phyloP scores from a whole-genome alignment of 2,888 invertebrate species.

The Chrysina gloriosa region DNA sequence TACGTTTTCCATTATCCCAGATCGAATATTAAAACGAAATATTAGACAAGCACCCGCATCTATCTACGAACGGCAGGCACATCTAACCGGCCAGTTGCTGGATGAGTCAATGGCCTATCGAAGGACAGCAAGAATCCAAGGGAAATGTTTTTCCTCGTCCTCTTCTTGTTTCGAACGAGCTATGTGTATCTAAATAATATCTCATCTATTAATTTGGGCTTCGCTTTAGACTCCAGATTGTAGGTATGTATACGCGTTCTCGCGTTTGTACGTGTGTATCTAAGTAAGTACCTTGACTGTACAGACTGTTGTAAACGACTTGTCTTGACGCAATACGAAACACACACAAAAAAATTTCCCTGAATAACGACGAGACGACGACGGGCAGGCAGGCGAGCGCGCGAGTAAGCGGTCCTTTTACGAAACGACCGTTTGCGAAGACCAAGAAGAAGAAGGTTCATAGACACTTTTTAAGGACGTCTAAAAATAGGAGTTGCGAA shows the following conservation, averaged over 20 bases:
- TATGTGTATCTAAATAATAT: conserved; percentile 2
- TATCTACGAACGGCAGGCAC: neutral
- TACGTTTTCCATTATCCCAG: too few relatives aligned
- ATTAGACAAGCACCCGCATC: neutral
- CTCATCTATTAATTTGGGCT: neutral
- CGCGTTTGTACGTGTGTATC: too few relatives aligned
- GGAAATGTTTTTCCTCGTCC: conserved; percentile 19
- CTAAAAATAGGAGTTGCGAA: conserved; percentile 1
- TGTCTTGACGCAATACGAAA: neutral
- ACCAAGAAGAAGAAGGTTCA: neutral
- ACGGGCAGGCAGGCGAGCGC: too few relatives aligned
- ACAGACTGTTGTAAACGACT: neutral
- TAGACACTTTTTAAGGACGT: neutral
- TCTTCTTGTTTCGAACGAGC: conserved; percentile 2
- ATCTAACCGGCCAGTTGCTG: conserved; percentile 15
- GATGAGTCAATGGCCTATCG: conserved; percentile 21
- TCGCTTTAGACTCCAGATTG: too few relatives aligned
- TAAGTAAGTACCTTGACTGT: neutral
- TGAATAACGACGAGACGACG: neutral
- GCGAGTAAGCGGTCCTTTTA: neutral
- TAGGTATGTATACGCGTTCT: too few relatives aligned
- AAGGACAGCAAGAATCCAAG: conserved; percentile 20
- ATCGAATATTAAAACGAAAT: too few relatives aligned
- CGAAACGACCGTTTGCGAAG: neutral
- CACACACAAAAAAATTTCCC: neutral